Evolutionary conservation across 2,113 vertebrate species (phyloP).

Genomic region (Rhea pennata): DNA sequence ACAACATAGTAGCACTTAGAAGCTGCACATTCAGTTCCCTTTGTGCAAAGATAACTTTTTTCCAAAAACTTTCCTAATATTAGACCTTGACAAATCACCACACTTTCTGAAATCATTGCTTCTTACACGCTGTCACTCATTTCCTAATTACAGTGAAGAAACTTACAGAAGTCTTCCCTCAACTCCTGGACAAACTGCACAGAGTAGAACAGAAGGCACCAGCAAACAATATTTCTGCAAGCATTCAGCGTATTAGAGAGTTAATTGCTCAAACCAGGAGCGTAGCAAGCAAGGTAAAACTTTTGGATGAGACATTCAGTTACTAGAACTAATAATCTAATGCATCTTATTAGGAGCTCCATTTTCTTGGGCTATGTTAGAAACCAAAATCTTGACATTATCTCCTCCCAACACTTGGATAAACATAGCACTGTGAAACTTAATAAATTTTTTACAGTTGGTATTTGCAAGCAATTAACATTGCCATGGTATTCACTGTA

Average conservation of each 20-base stretch:
- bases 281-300: conserved; percentile 92
- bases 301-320: neutral
- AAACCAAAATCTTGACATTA: neutral
- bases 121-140: neutral
- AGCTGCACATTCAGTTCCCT: neutral
- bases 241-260: conserved; percentile 90
- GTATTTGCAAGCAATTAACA: neutral
- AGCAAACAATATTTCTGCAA: conserved; percentile 91
- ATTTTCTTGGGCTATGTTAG: neutral
- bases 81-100: neutral
- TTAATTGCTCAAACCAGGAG: conserved; percentile 96
- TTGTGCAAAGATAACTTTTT: neutral
- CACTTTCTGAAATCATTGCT: neutral
- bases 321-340: neutral
- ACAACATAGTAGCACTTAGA: neutral
- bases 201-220: conserved; percentile 91
- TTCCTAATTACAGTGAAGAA: conserved; percentile 82
- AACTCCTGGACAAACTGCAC: conserved; percentile 88
- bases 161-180: conserved; percentile 87
- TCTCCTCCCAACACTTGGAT: neutral
- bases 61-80: neutral
- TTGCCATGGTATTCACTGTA: neutral
- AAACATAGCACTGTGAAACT: neutral
- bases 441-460: neutral
- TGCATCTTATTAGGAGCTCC: neutral